Evolutionary conservation across 2,888 invertebrate species (phyloP).

Genomic region (Drosophila histrio): DNA sequence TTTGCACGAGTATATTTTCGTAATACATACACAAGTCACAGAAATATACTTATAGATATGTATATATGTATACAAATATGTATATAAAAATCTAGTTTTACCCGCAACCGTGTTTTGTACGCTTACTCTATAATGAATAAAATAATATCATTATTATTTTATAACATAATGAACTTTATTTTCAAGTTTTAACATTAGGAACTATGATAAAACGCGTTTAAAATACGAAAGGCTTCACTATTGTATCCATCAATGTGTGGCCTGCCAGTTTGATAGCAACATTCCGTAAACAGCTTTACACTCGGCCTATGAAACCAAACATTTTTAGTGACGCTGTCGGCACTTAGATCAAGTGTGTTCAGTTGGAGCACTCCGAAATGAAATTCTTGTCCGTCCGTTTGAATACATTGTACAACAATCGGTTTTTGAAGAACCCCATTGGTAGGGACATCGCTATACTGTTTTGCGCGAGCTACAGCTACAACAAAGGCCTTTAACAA

Average conservation of each 20-base stretch:
- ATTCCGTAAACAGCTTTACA: constrained; percentile 88
- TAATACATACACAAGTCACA: background rate
- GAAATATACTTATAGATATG: too few species aligned
- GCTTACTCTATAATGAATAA: background rate
- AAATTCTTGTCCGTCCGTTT: constrained; percentile 90
- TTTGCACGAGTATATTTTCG: background rate
- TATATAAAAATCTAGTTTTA: background rate
- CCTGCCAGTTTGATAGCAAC: constrained; percentile 87
- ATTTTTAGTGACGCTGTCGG: constrained; percentile 86
- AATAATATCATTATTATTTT: background rate
- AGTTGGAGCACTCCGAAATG: constrained; percentile 94
- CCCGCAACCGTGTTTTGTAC: background rate
- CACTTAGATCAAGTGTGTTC: constrained; percentile 90
- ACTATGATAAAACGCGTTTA: constrained; percentile 92
- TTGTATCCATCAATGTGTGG: constrained; percentile 91
- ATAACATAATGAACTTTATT: constrained; percentile 18
- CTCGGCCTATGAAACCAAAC: constrained; percentile 90
- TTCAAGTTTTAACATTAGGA: constrained; percentile 30
- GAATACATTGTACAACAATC: constrained; percentile 92
- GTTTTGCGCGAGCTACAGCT: constrained; percentile 91
- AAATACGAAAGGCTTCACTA: constrained; percentile 90
- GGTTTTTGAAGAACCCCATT: constrained; percentile 87
- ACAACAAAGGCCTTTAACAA: constrained; percentile 90
- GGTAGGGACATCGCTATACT: constrained; percentile 86
- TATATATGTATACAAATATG: background rate